A percentile compares a stretch with the other conserved stretches of the same genome.
These are phyloP conservation scores for Ceratothoa steindachneri DNA, from an alignment of 2,888 invertebrate species.

Conservation along the genomic window DNA sequence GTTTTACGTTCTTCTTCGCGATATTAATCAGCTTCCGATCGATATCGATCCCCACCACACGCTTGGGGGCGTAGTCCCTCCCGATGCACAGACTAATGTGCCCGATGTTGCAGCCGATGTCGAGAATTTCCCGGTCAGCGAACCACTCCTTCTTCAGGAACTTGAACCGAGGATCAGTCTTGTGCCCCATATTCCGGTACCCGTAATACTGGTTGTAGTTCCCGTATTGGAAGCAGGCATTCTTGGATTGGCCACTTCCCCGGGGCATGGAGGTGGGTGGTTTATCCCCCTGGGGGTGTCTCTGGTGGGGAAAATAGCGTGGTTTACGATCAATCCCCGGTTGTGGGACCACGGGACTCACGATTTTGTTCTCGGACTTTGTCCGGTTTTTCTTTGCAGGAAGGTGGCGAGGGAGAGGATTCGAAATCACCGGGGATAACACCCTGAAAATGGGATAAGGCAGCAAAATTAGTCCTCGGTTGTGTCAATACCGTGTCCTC, in stretches of 20 bases:
- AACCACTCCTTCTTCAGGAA: constrained; percentile 81
- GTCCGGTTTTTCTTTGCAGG: constrained; percentile 23
- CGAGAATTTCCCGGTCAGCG: constrained; percentile 82
- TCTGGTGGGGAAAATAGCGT: constrained; percentile 44
- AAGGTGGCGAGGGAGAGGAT: not conserved
- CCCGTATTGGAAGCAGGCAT: constrained; percentile 82
- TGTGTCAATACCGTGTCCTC: too few relatives aligned
- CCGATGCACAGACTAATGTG: constrained; percentile 88
- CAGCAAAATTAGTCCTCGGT: too few relatives aligned
- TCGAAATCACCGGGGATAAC: not conserved
- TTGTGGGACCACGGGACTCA: constrained; percentile 85
- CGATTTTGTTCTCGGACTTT: constrained; percentile 72
- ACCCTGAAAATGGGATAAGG: too few relatives aligned
- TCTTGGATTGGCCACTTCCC: constrained; percentile 64
- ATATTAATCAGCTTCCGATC: constrained; percentile 77
- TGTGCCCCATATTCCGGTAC: constrained; percentile 77
- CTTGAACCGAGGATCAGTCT: constrained; percentile 62
- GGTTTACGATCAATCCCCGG: constrained; percentile 60
- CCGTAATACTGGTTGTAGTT: constrained; percentile 97
- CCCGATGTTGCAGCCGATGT: constrained; percentile 97
- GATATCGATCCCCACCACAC: constrained; percentile 90
- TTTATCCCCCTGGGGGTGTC: constrained; percentile 24
- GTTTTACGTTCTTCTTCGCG: constrained; percentile 68
- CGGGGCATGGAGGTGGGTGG: constrained; percentile 27
- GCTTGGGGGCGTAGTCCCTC: constrained; percentile 74